A percentile compares a stretch with the other conserved stretches of the same genome.
phyloP scores from a whole-genome alignment of 2,888 invertebrate genomes.

The Lymantria monacha region DNA sequence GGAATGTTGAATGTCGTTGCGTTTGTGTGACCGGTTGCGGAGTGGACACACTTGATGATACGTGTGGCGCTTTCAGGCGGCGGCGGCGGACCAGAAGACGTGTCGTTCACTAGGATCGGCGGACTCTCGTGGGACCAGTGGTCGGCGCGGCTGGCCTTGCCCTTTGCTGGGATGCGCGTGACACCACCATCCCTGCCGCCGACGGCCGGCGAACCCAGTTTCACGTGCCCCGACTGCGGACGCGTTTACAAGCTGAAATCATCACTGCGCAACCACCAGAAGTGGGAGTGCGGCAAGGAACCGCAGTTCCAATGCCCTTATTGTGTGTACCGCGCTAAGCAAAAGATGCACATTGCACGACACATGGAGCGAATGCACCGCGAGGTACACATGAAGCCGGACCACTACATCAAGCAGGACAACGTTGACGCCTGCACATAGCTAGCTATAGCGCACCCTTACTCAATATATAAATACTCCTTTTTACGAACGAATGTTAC shows the following conservation, averaged over 20 bases:
- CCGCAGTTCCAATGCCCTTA: conserved; percentile 92
- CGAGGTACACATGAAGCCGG: conserved; percentile 81
- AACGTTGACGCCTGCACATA: conserved; percentile 79
- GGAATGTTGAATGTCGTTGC: conserved; percentile 59
- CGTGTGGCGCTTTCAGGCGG: conserved; percentile 59
- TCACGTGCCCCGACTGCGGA: conserved; percentile 91
- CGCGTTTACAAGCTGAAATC: conserved; percentile 93
- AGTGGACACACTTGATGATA: conserved; percentile 27
- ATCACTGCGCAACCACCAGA: conserved; percentile 91
- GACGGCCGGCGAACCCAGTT: conserved; percentile 79
- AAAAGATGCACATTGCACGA: conserved; percentile 92
- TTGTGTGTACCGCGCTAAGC: conserved; percentile 92
- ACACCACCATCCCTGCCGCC: conserved; percentile 51
- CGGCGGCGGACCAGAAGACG: conserved; percentile 76
- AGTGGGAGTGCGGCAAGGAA: conserved; percentile 93
- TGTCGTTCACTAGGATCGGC: conserved; percentile 87
- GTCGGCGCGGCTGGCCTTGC: conserved; percentile 89
- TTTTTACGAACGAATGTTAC: background rate
- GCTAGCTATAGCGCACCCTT: conserved; percentile 14
- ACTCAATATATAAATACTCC: conserved; percentile 46
- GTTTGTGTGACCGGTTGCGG: conserved; percentile 33
- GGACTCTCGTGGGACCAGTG: conserved; percentile 88
- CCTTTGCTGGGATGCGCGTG: conserved; percentile 72
- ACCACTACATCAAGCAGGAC: conserved; percentile 75
- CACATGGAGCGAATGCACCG: conserved; percentile 93